phyloP scores from a whole-genome alignment of 2,888 invertebrate species.

The Pachydiplax longipennis region DNA sequence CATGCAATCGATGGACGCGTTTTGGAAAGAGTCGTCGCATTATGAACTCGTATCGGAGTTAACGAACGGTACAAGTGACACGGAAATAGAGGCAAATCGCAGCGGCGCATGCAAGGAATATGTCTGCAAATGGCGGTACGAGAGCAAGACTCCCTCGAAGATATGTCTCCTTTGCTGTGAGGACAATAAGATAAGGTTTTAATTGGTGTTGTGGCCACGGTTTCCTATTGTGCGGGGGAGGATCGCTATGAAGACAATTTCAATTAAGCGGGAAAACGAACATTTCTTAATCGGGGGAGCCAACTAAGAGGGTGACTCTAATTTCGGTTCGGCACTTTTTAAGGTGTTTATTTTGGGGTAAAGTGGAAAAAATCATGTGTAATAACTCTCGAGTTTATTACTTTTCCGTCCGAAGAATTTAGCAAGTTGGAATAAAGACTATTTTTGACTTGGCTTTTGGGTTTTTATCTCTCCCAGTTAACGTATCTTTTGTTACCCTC shows the following conservation, averaged over 20 bases:
- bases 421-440: too few species aligned
- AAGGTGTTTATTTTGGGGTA: too few species aligned
- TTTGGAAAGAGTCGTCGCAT: too few species aligned
- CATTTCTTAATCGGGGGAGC: neutral
- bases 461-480: too few species aligned
- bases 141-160: too few species aligned
- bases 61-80: neutral
- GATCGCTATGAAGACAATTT: neutral
- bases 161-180: neutral
- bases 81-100: slow-evolving; percentile 26
- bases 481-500: too few species aligned
- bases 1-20: too few species aligned
- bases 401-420: too few species aligned
- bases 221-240: neutral
- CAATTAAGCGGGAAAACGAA: neutral
- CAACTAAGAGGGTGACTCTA: neutral
- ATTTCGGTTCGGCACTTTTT: neutral
- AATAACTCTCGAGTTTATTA: too few species aligned
- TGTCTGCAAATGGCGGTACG: neutral
- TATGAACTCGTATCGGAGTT: neutral
- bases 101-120: slow-evolving; percentile 29
- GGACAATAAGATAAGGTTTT: slow-evolving; percentile 12
- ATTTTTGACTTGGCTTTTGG: too few species aligned
- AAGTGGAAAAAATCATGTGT: too few species aligned
- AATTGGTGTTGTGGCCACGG: neutral